Evolutionary conservation across 2,113 vertebrate genomes (phyloP).

Genomic region (Oenanthe oenanthe): DNA sequence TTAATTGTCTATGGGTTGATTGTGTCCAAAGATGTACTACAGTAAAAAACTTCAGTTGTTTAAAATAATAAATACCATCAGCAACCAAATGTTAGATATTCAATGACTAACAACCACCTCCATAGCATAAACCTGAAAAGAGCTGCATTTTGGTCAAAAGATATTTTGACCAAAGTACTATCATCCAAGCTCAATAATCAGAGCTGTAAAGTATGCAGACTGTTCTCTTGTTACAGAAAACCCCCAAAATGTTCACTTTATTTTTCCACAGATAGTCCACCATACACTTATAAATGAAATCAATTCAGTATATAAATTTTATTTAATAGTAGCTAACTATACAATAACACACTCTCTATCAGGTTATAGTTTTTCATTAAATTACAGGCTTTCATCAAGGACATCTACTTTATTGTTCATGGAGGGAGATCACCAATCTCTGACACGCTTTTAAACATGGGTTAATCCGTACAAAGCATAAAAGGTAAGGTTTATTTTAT

Average conservation of each 20-base stretch:
- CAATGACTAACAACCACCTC: neutral
- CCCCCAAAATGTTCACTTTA: neutral
- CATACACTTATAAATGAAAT: neutral
- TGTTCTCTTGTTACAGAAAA: neutral
- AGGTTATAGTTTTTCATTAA: neutral
- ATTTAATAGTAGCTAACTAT: neutral
- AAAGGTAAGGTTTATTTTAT: neutral
- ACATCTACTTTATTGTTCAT: neutral
- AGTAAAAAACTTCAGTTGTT: neutral
- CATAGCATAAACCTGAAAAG: neutral
- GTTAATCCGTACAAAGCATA: neutral
- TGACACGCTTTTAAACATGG: neutral
- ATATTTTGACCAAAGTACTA: neutral
- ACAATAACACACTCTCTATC: neutral
- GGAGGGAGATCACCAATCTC: accelerated
- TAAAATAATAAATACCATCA: neutral
- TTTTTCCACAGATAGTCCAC: neutral
- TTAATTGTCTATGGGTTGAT: neutral
- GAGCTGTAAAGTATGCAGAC: neutral
- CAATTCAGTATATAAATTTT: neutral
- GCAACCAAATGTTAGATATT: neutral
- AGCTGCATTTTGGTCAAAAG: neutral
- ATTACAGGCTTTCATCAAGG: neutral
- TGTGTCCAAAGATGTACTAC: neutral
- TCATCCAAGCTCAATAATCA: neutral